Evolutionary conservation across 2,113 vertebrate genomes (phyloP).

Genomic region (Pithys albifrons): DNA sequence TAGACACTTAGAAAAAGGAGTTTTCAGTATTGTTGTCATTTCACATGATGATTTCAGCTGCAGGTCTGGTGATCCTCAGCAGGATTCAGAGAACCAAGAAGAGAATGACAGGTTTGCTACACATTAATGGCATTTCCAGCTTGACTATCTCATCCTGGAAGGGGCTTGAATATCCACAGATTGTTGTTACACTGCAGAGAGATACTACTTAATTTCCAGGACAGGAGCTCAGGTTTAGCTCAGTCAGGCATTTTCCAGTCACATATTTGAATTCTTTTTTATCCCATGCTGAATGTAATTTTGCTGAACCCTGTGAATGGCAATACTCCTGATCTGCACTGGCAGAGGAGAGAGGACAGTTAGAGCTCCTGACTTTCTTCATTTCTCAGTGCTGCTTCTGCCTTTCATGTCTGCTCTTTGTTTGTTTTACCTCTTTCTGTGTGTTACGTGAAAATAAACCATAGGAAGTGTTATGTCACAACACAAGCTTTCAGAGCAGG

Average conservation of each 20-base stretch:
- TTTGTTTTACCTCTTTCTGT: background rate
- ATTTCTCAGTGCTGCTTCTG: background rate
- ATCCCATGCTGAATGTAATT: background rate
- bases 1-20: background rate
- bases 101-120: background rate
- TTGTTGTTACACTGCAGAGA: background rate
- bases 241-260: background rate
- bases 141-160: background rate
- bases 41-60: background rate
- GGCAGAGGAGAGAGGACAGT: background rate
- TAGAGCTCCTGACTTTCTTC: background rate
- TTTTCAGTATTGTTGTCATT: background rate
- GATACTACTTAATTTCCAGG: background rate
- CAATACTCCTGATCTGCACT: background rate
- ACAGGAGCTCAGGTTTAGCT: background rate
- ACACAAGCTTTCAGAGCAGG: background rate
- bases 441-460: background rate
- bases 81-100: background rate
- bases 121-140: background rate
- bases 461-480: background rate
- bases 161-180: background rate
- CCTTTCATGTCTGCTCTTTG: background rate
- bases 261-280: background rate
- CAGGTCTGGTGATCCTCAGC: background rate
- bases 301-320: background rate